Percentiles rank a stretch among this genome's conserved stretches.
These are phyloP conservation scores for Polietes domitor DNA, from an alignment of 2,888 invertebrate species.

Conservation along the genomic window DNA sequence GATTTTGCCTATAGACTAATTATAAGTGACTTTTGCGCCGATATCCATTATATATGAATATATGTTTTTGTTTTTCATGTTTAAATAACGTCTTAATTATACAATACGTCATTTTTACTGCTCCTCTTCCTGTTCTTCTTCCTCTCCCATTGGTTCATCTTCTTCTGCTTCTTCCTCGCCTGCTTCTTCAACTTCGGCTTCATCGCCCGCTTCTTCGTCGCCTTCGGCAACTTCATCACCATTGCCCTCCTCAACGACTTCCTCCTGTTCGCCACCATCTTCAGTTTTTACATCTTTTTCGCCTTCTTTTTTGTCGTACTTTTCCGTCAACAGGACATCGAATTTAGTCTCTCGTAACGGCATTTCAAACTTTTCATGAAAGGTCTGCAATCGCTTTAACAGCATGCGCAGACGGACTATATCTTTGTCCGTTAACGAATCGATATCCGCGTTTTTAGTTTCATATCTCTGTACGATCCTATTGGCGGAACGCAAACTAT, in stretches of 20 bases:
- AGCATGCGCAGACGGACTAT: neutral
- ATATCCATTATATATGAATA: neutral
- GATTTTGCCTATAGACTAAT: too few species aligned
- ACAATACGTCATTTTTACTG: neutral
- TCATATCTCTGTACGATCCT: neutral
- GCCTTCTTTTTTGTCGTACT: neutral
- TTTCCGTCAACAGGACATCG: slow-evolving; percentile 24
- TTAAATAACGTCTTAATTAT: too few species aligned
- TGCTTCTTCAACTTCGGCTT: neutral
- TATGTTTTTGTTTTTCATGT: neutral
- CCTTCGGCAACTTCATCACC: neutral
- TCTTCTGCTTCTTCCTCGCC: neutral
- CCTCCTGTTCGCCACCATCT: neutral
- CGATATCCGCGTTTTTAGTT: neutral
- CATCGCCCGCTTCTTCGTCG: neutral
- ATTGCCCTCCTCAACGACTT: neutral
- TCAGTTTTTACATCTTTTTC: neutral
- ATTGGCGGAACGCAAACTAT: neutral
- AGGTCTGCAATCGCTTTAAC: neutral
- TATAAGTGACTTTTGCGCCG: too few species aligned
- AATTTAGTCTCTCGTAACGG: slow-evolving; percentile 31
- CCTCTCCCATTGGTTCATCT: neutral
- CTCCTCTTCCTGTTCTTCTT: neutral
- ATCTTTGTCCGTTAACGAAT: neutral
- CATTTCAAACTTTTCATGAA: neutral